phyloP scores from a whole-genome alignment of 2,888 invertebrate species.

The Synanthedon myopaeformis region DNA sequence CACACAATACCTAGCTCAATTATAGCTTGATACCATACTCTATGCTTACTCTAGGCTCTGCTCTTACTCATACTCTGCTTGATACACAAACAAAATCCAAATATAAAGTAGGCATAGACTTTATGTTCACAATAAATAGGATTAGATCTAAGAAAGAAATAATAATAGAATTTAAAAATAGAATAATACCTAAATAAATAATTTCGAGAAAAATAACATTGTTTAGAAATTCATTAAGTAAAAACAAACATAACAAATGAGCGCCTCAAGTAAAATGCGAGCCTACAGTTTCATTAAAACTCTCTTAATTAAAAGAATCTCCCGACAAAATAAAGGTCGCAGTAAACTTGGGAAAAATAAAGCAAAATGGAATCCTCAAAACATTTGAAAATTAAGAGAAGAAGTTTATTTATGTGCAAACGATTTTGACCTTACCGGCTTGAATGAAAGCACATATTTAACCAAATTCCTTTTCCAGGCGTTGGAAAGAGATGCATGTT shows the following conservation, averaged over 20 bases:
- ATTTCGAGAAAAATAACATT: background rate
- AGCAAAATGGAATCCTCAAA: constrained; percentile 12
- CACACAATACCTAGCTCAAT: no score
- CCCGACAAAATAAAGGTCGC: constrained; percentile 16
- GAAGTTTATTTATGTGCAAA: background rate
- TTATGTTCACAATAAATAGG: no score
- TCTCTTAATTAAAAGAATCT: constrained; percentile 24
- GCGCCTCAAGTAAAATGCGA: constrained; percentile 4
- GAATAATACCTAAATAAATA: no score
- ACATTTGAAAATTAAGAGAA: constrained; percentile 5
- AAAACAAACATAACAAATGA: constrained; percentile 10
- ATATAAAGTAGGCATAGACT: no score
- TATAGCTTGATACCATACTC: no score
- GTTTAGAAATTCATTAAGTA: constrained; percentile 1
- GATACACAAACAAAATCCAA: no score
- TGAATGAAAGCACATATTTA: background rate
- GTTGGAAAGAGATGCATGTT: constrained; percentile 31
- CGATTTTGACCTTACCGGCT: background rate
- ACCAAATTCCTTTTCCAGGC: constrained; percentile 1
- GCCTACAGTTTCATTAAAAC: constrained; percentile 17
- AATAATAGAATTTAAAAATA: no score
- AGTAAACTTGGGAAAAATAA: constrained; percentile 3
- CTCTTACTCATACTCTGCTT: no score
- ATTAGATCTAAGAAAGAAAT: no score
- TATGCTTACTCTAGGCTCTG: no score